phyloP scores from a whole-genome alignment of 2,888 invertebrate genomes.

The Hirtodrosophila alboralis region DNA sequence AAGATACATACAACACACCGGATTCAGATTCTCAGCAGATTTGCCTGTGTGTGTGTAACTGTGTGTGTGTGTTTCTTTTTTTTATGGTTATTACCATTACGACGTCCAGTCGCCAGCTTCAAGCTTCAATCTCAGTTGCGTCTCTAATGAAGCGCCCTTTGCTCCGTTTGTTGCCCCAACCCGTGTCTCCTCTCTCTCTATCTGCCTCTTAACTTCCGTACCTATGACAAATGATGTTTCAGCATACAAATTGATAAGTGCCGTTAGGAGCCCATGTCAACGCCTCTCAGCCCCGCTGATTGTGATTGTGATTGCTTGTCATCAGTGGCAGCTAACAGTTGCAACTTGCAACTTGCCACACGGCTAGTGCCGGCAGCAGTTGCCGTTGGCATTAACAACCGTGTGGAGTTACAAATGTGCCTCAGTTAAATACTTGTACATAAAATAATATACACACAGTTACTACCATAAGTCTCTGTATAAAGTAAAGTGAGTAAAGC shows the following conservation, averaged over 20 bases:
- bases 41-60: conserved; percentile 49
- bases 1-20: conserved; percentile 55
- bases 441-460: conserved; percentile 22
- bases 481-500: conserved; percentile 21
- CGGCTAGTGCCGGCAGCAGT: no score
- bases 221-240: conserved; percentile 67
- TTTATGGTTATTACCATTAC: conserved; percentile 65
- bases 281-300: conserved; percentile 46
- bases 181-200: conserved; percentile 2
- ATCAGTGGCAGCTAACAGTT: conserved; percentile 42
- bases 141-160: conserved; percentile 61
- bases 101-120: conserved; percentile 35
- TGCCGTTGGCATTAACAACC: conserved; percentile 50
- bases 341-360: no score
- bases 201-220: conserved; percentile 43
- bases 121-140: conserved; percentile 22
- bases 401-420: conserved; percentile 43
- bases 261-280: conserved; percentile 58
- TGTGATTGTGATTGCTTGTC: conserved; percentile 44
- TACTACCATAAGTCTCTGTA: not conserved
- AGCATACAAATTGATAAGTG: conserved; percentile 69
- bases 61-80: conserved; percentile 35
- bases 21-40: conserved; percentile 65
- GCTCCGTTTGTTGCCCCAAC: conserved; percentile 24
- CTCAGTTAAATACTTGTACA: no score